Evolutionary conservation across 2,888 invertebrate species (phyloP), one percentile per base, ranked within the genome.

Genomic region (Drosophila lutescens): DNA sequence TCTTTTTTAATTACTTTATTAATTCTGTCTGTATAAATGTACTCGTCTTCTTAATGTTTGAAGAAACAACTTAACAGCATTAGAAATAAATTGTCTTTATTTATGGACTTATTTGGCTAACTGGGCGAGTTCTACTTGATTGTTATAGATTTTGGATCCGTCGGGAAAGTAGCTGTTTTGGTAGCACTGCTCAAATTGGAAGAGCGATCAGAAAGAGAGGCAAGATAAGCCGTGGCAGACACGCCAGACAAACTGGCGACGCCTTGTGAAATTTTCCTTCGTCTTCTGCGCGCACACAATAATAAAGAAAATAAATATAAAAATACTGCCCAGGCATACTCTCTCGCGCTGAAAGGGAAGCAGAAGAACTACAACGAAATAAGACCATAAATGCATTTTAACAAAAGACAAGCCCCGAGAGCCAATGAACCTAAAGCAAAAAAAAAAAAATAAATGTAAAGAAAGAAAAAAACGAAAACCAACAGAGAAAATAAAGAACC

Each of bases 231-330:
- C 57, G 17, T 34, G 55, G 58, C 46, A 80, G 86, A 77, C 88
- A 77, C 74, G 88, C 90, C 90, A 90, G 90, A 90, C 90, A 90
- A 77, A 78, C 87, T 90, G 90, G 90, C 90, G 90, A 90, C 90
- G 90, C 90, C 62, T 87, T 90, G 90, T 86, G 90, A 90, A 90
- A 90, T 87, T 89, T 86, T 79, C 79, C 78, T 62, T 54, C 68
- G 66, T 77, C 67, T 76, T 70, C 67, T 62, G 69, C 59, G 76
- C 80, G 87, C 85, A 70, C 69, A 75, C 59, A 83, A 83, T 75
- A 87, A 82, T 80, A 83, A 82, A 76, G 75, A 85, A 83, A 80
- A 85, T 87, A 83, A 87, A 84, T 83, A 77, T 61, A 77, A 53
- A 58, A 51, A 69, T 46, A 76, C 56, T 71, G 62, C 61, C 63